Evolutionary conservation across 1,140 invertebrate species (phyloP), one percentile per base, ranked within the genome.

Genomic region (Heliconius himera): DNA sequence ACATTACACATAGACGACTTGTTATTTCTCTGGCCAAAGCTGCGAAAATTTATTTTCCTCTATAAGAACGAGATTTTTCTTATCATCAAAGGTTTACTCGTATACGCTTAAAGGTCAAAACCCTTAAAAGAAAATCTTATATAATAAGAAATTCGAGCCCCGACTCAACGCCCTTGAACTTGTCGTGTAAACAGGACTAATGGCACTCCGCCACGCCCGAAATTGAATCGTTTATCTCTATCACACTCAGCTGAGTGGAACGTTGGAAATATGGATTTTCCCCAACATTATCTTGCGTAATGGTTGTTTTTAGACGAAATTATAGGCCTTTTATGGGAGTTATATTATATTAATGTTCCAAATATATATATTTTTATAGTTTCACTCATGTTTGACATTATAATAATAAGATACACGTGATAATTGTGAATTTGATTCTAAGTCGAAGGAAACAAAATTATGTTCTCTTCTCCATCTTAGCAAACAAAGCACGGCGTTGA

Each of bases 171-270:
- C n/a, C 38, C 78, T 66, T 71, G 73, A 74, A 73, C 73, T 74
- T 74, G 56, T 73, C 76, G 20, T 66, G 76, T 77, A 77, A 77
- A 77, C 76, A 77, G 38, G 75, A 74, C 60, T 70, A 79, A 79
- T 74, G 78, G 51, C 73, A 74, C n/a, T 70, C 49, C 49, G 29
- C 60, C 77, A 26, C 73, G 77, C 41, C 72, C 56, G 18, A 71
- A 74, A 79, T 74, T 71, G 73, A 76, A 49, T 70, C 79, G 75
- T 80, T 80, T 76, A 80, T 80, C 79, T 76, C 79, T 29, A 78
- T 78, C 77, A 78, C 76, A 73, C 76, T 78, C 76, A 72, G 54
- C 33, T 73, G 51, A 78, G 71, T 70, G 22, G 76, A 76, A 70
- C 20, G 38, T 70, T 70, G 66, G 74, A 49, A 76, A 70, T 76